phyloP scores from a whole-genome alignment of 2,113 vertebrate genomes.

The Xenus cinereus region DNA sequence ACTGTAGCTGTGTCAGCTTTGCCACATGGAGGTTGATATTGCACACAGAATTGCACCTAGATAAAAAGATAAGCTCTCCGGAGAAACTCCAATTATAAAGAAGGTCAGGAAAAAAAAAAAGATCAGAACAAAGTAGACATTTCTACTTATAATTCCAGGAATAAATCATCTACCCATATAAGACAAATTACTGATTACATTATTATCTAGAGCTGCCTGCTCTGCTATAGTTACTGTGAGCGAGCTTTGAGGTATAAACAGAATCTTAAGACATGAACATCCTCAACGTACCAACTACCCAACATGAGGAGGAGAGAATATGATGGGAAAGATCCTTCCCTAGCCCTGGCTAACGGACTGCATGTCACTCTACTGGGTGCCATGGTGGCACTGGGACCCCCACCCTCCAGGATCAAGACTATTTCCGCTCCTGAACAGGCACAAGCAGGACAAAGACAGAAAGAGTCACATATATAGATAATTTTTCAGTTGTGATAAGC shows the following conservation, averaged over 20 bases:
- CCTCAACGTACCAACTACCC: background rate
- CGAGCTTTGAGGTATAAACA: background rate
- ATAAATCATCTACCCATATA: background rate
- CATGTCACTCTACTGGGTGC: fast-evolving
- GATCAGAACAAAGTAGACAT: background rate
- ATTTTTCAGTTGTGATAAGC: background rate
- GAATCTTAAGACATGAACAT: background rate
- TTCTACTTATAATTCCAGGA: background rate
- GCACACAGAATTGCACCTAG: background rate
- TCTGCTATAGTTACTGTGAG: background rate
- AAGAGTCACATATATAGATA: fast-evolving
- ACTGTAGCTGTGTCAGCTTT: background rate
- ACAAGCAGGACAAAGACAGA: background rate
- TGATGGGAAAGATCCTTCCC: background rate
- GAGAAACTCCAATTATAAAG: background rate
- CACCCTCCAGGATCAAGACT: background rate
- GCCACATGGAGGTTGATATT: background rate
- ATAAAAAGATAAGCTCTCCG: background rate
- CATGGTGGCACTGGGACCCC: background rate
- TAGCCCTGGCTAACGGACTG: background rate
- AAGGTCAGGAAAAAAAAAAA: background rate
- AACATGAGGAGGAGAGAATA: fast-evolving
- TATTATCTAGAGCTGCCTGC: background rate
- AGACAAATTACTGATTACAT: background rate
- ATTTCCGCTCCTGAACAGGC: background rate